phyloP scores from a whole-genome alignment of 2,113 vertebrate species.

The Megalops atlanticus region DNA sequence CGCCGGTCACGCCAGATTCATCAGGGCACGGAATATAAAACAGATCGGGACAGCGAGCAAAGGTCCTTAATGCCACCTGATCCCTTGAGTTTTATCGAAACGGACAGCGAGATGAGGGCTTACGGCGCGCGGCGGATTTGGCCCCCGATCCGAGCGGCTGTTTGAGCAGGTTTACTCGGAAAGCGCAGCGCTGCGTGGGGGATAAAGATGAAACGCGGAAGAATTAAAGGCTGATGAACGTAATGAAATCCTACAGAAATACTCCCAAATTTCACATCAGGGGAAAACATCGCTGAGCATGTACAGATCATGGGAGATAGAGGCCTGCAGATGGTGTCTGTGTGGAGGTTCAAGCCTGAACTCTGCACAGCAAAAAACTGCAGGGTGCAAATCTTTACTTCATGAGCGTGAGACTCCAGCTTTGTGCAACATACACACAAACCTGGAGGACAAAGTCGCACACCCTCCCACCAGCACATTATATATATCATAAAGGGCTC shows the following conservation, averaged over 20 bases:
- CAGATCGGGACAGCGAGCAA: slow-evolving; percentile 35
- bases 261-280: background rate
- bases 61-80: slow-evolving; percentile 41
- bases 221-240: background rate
- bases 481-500: background rate
- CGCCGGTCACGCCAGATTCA: slow-evolving; percentile 40
- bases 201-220: background rate
- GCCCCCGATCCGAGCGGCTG: no score
- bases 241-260: background rate
- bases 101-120: slow-evolving; percentile 12
- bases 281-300: background rate
- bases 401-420: no score
- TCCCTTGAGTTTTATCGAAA: slow-evolving; percentile 40
- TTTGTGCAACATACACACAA: no score
- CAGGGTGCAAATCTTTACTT: no score
- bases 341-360: no score
- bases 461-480: background rate
- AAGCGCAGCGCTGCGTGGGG: no score
- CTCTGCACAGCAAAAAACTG: no score
- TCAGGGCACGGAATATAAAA: slow-evolving; percentile 5
- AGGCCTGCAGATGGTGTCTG: no score
- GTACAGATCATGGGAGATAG: no score
- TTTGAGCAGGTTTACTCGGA: no score
- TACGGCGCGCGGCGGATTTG: background rate
- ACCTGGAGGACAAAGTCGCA: no score